These are phyloP conservation scores for Edolisoma coerulescens DNA, from an alignment of 2,113 vertebrate genomes.

Conservation along the genomic window DNA sequence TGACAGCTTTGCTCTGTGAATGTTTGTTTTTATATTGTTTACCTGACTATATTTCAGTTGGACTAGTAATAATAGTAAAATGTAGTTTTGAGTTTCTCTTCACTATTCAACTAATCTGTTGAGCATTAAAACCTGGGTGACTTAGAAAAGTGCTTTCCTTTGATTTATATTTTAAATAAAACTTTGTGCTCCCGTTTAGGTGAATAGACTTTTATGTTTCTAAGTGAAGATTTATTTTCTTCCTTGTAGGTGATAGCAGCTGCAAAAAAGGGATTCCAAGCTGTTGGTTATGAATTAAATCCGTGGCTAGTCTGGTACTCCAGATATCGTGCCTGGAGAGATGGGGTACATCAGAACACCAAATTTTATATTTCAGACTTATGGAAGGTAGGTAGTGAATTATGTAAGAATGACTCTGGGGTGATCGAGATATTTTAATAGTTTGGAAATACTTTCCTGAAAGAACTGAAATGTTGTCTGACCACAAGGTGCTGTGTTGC, in stretches of 20 bases:
- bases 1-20: neutral
- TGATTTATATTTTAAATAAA: neutral
- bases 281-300: slow-evolving; percentile 92
- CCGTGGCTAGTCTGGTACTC: slow-evolving; percentile 97
- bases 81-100: neutral
- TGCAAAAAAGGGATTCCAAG: slow-evolving; percentile 87
- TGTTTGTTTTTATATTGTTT: neutral
- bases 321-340: slow-evolving; percentile 86
- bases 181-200: neutral
- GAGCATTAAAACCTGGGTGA: neutral
- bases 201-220: neutral
- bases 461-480: neutral
- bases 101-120: neutral
- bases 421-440: neutral
- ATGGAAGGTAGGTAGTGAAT: slow-evolving; percentile 85
- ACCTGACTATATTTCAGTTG: neutral
- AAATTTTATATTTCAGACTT: slow-evolving; percentile 89
- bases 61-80: neutral
- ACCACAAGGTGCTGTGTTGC: neutral
- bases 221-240: neutral
- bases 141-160: neutral
- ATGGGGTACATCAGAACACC: slow-evolving; percentile 81
- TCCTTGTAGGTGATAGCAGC: slow-evolving; percentile 88
- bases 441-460: neutral
- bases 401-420: neutral